phyloP scores from a whole-genome alignment of 2,888 invertebrate genomes.

The Leptinotarsa tumamoca region DNA sequence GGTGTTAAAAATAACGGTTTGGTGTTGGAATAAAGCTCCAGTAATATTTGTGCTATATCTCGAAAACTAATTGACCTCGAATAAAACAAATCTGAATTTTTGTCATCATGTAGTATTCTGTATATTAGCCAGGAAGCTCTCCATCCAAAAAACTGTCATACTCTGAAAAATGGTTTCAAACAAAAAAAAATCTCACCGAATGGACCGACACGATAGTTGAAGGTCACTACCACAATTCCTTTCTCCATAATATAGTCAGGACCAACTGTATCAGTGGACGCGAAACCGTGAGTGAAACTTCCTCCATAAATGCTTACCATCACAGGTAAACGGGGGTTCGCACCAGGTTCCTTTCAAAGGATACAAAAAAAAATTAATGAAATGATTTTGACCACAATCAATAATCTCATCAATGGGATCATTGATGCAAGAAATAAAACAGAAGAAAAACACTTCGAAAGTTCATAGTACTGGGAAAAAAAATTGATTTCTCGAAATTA shows the following conservation, averaged over 20 bases:
- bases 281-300: constrained; percentile 54
- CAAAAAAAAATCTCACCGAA: constrained; percentile 62
- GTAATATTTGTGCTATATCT: no score
- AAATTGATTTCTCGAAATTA: no score
- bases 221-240: constrained; percentile 61
- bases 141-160: no score
- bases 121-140: no score
- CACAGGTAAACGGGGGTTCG: constrained; percentile 53
- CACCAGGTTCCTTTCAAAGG: constrained; percentile 24
- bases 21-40: no score
- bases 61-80: no score
- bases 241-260: constrained; percentile 69
- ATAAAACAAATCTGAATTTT: no score
- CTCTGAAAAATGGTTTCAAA: constrained; percentile 63
- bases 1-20: no score
- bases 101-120: no score
- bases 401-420: neutral
- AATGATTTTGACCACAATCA: neutral
- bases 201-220: constrained; percentile 54
- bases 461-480: no score
- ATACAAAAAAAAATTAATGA: neutral
- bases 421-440: neutral
- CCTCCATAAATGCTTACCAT: constrained; percentile 64
- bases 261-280: constrained; percentile 23
- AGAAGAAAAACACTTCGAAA: no score